Percentiles rank a stretch among this genome's conserved stretches.
phyloP scores from a whole-genome alignment of 2,888 invertebrate genomes.

The Meta bourneti region DNA sequence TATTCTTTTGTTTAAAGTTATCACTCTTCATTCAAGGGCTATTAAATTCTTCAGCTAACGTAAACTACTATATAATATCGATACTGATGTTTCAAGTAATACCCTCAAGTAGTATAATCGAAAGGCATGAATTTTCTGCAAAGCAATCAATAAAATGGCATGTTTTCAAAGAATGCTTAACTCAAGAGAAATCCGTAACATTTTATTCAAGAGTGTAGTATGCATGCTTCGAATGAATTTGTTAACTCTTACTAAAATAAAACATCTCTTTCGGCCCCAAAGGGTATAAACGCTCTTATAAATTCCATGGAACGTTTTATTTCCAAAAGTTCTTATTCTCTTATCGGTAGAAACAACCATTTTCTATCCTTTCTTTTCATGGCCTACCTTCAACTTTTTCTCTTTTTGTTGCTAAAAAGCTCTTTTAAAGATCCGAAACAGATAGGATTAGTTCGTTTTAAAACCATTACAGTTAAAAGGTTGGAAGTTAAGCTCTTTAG shows the following conservation, averaged over 20 bases:
- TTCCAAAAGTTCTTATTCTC: constrained; percentile 27
- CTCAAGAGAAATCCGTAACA: not conserved
- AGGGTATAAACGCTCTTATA: constrained; percentile 17
- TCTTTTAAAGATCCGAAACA: constrained; percentile 66
- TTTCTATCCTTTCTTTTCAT: constrained; percentile 36
- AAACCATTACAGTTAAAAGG: constrained; percentile 71
- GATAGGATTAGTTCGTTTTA: constrained; percentile 70
- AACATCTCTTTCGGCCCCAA: constrained; percentile 13
- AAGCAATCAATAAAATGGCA: not conserved
- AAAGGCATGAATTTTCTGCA: no score
- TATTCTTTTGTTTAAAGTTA: no score
- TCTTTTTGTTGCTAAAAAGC: constrained; percentile 54
- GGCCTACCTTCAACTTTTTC: not conserved
- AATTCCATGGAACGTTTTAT: constrained; percentile 45
- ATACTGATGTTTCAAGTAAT: no score
- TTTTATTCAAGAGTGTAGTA: not conserved
- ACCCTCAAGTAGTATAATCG: no score
- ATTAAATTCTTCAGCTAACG: no score
- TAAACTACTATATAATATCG: no score
- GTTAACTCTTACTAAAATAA: constrained; percentile 1
- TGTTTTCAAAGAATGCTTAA: not conserved
- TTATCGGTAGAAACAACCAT: constrained; percentile 50
- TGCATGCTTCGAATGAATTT: not conserved
- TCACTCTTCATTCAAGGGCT: no score
- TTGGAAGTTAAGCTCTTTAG: constrained; percentile 71